These are phyloP conservation scores for Caenorhabditis briggsae DNA, from an alignment of 1,140 invertebrate species.

Conservation along the genomic window DNA sequence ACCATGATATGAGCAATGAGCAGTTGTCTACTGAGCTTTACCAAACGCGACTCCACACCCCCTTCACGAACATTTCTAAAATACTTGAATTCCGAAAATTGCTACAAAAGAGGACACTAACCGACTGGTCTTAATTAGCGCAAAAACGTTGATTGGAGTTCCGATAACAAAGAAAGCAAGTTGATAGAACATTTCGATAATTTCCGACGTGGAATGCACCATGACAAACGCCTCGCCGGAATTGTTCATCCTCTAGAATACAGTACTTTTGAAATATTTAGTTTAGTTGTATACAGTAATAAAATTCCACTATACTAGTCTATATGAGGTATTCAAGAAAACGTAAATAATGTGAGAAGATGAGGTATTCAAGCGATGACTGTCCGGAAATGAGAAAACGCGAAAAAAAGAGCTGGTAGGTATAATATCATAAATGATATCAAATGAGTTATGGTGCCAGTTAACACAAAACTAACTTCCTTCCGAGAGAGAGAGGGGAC, in stretches of 20 bases:
- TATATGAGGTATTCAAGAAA: not conserved
- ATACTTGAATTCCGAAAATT: not conserved
- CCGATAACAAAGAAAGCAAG: slow-evolving; percentile 71
- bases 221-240: slow-evolving; percentile 52
- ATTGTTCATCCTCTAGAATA: slow-evolving; percentile 56
- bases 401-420: no score
- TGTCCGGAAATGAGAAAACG: not conserved
- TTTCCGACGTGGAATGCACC: slow-evolving; percentile 66
- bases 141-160: slow-evolving; percentile 70
- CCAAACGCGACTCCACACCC: slow-evolving; percentile 69
- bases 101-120: slow-evolving; percentile 48
- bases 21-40: slow-evolving; percentile 70
- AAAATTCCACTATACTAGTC: no score
- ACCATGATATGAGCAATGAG: slow-evolving; percentile 75
- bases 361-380: not conserved
- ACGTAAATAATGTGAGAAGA: not conserved
- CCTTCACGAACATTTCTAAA: slow-evolving; percentile 64
- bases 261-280: not conserved
- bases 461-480: not conserved
- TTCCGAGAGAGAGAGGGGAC: no score
- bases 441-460: no score
- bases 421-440: no score
- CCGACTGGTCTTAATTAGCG: slow-evolving; percentile 65
- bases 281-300: not conserved
- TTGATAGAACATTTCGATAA: slow-evolving; percentile 75